A percentile compares a stretch with the other conserved stretches of the same genome.
These are phyloP conservation scores for Alouatta palliata DNA, from an alignment of 2,113 vertebrate species.

Conservation along the genomic window DNA sequence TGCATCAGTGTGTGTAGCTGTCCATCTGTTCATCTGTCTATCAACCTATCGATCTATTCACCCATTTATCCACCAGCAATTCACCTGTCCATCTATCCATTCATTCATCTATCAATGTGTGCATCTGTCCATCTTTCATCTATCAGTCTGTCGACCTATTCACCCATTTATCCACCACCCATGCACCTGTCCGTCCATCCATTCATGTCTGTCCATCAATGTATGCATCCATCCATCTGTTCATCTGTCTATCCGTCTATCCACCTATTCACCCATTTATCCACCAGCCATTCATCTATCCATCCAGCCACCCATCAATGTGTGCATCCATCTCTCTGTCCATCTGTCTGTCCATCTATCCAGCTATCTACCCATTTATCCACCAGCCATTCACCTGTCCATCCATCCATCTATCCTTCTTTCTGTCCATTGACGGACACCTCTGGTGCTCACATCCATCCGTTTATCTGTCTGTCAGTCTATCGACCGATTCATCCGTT, in stretches of 20 bases:
- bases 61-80: rapidly evolving
- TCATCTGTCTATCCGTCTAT: rapidly evolving
- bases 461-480: too few species aligned
- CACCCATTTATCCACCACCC: rapidly evolving
- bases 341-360: too few species aligned
- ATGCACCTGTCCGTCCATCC: too few species aligned
- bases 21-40: neutral
- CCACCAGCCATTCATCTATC: too few species aligned
- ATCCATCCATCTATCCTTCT: too few species aligned
- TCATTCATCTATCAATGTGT: neutral
- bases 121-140: neutral
- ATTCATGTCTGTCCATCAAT: rapidly evolving
- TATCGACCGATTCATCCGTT: too few species aligned
- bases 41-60: neutral
- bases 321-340: too few species aligned
- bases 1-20: neutral
- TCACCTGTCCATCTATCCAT: neutral
- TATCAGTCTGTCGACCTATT: too few species aligned
- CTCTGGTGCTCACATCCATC: too few species aligned
- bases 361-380: too few species aligned
- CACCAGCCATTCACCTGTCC: too few species aligned
- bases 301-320: neutral
- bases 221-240: rapidly evolving
- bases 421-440: too few species aligned
- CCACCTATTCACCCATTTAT: neutral